Conservation (phyloP, 2,888 invertebrate genomes). For the Hipparchia sbordonii region DNA sequence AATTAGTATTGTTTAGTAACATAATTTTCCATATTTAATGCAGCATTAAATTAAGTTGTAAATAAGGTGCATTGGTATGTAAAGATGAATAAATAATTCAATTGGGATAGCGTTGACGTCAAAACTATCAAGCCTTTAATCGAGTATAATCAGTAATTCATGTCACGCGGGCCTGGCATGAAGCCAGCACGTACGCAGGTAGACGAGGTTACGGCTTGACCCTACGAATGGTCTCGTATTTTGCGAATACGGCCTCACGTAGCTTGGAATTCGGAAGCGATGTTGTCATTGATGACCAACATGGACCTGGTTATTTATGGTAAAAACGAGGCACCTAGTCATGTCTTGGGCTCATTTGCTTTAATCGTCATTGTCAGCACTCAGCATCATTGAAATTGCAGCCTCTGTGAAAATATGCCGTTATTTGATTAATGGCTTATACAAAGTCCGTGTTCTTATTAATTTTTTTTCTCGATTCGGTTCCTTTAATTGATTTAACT, state of each 20-base stretch:
- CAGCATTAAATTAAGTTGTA: not conserved
- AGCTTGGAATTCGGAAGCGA: conserved; percentile 43
- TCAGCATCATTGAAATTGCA: conserved; percentile 15
- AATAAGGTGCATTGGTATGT: not conserved
- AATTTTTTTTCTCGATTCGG: too few species aligned
- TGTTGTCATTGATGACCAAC: conserved; percentile 39
- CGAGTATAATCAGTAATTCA: conserved; percentile 33
- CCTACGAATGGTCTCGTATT: conserved; percentile 39
- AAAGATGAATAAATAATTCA: not conserved
- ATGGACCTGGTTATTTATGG: conserved; percentile 33
- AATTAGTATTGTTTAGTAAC: too few species aligned
- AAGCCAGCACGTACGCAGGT: conserved; percentile 35
- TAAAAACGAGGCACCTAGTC: conserved; percentile 11
- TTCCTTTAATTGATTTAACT: too few species aligned
- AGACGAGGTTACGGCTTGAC: conserved; percentile 40
- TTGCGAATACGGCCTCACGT: conserved; percentile 38
- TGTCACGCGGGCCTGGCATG: conserved; percentile 36
- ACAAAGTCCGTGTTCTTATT: too few species aligned
- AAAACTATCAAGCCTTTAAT: conserved; percentile 18
- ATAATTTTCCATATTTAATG: not conserved
- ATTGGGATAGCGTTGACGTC: conserved; percentile 12
- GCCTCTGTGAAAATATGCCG: not conserved
- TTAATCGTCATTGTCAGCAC: not conserved
- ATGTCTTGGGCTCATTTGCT: conserved; percentile 13
- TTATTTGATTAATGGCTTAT: not conserved